A percentile compares a stretch with the other conserved stretches of the same genome.
phyloP scores from a whole-genome alignment of 1,140 invertebrate species.

The Drosophila pachea region DNA sequence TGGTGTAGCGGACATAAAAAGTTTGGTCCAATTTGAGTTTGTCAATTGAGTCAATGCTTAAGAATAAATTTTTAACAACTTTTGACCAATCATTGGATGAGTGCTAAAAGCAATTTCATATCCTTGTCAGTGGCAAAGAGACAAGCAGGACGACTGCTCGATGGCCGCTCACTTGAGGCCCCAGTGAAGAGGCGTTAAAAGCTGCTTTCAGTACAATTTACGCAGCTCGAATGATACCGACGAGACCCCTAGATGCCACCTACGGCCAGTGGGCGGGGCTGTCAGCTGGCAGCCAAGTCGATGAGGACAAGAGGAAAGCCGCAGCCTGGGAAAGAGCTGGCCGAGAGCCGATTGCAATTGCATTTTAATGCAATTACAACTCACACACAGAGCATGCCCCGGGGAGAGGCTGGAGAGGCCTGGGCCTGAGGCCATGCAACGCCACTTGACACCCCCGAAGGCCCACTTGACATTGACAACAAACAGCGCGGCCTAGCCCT shows the following conservation, averaged over 20 bases:
- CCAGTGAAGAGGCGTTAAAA: conserved; percentile 52
- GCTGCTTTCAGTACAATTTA: conserved; percentile 73
- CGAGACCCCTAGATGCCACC: conserved; percentile 42
- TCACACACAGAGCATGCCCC: conserved; percentile 22
- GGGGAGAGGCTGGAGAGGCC: background rate
- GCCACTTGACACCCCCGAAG: conserved; percentile 57
- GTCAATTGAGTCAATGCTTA: background rate
- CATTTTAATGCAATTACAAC: conserved; percentile 79
- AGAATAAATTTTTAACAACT: background rate
- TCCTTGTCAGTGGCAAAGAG: conserved; percentile 6
- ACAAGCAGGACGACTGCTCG: conserved; percentile 8
- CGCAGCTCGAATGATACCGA: conserved; percentile 36
- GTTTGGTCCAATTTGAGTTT: no score
- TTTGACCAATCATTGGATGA: conserved; percentile 18
- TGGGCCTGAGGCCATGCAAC: background rate
- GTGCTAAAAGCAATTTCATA: conserved; percentile 27
- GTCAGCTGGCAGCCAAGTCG: conserved; percentile 43
- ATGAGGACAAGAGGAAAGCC: conserved; percentile 16
- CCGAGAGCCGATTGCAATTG: conserved; percentile 66
- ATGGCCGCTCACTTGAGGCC: conserved; percentile 10
- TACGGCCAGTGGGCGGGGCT: conserved; percentile 31
- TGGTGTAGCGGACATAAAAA: no score
- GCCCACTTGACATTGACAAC: conserved; percentile 75
- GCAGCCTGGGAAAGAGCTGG: conserved; percentile 24
- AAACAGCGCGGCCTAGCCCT: conserved; percentile 52